phyloP scores from a whole-genome alignment of 2,113 vertebrate genomes.

The Cephalopholis sonnerati region DNA sequence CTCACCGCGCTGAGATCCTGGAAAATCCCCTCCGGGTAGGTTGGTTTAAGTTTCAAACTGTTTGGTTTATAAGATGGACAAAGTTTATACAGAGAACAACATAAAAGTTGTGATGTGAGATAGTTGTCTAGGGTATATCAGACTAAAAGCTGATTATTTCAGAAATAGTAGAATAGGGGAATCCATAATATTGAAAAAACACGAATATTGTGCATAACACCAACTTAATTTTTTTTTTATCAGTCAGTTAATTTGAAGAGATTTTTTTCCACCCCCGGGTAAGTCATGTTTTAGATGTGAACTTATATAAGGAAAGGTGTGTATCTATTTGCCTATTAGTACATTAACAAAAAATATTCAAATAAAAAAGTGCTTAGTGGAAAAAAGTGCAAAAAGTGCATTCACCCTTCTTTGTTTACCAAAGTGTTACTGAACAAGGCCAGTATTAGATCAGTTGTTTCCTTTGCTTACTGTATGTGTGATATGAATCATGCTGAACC shows the following conservation, averaged over 20 bases:
- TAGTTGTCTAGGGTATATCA: not conserved
- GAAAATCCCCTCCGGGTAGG: conserved; percentile 75
- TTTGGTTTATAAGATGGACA: not conserved
- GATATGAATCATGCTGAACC: conserved; percentile 18
- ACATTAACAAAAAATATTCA: not conserved
- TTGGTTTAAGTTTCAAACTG: not conserved
- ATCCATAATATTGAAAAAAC: not conserved
- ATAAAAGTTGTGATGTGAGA: not conserved
- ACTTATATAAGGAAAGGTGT: not conserved
- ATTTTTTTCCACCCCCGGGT: too few species aligned
- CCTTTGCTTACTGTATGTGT: not conserved
- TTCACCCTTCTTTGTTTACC: not conserved
- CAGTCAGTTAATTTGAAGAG: not conserved
- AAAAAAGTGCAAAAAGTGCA: not conserved
- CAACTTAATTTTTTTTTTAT: not conserved
- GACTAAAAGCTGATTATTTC: not conserved
- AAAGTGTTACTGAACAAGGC: not conserved
- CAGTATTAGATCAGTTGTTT: not conserved
- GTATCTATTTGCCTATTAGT: not conserved
- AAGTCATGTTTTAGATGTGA: not conserved
- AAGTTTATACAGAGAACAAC: not conserved
- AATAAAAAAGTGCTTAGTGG: not conserved
- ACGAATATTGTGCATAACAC: not conserved
- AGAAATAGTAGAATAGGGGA: not conserved
- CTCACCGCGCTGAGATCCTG: conserved; percentile 57